Evolutionary conservation across 1,140 invertebrate species (phyloP).

Genomic region (Hylaeus volcanicus): DNA sequence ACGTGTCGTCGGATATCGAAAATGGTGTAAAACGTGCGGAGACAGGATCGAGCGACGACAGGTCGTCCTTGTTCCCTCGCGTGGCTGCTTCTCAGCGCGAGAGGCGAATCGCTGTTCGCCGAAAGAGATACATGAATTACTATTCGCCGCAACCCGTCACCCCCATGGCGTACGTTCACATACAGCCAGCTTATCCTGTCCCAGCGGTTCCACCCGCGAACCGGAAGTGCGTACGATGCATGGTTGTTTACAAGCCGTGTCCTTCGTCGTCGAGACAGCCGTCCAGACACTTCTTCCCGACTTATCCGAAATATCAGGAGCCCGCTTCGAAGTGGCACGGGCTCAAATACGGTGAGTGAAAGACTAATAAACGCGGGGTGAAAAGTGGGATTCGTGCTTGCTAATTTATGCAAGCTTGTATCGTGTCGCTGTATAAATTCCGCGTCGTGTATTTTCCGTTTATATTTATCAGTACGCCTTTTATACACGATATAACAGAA

Average conservation of each 20-base stretch:
- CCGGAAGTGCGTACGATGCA: conserved; percentile 75
- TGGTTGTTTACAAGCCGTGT: conserved; percentile 76
- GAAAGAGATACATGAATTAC: conserved; percentile 55
- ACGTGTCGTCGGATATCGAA: neutral
- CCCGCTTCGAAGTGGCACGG: conserved; percentile 69
- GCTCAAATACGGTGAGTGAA: conserved; percentile 75
- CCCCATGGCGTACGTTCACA: conserved; percentile 77
- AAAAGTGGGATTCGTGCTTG: too few relatives aligned
- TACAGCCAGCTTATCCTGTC: conserved; percentile 68
- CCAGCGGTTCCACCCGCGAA: conserved; percentile 54
- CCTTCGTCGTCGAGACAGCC: conserved; percentile 53
- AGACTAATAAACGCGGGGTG: too few relatives aligned
- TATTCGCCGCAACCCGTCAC: conserved; percentile 58
- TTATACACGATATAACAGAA: too few relatives aligned
- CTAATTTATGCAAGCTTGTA: too few relatives aligned
- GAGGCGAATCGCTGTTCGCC: conserved; percentile 6
- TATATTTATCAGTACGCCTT: too few relatives aligned
- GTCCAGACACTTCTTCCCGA: conserved; percentile 66
- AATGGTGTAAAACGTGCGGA: neutral
- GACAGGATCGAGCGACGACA: neutral
- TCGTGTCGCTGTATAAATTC: too few relatives aligned
- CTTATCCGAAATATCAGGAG: conserved; percentile 66
- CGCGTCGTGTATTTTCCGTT: too few relatives aligned
- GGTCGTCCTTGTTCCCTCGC: neutral
- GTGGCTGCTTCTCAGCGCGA: neutral